Conservation (phyloP, 1,140 invertebrate genomes). For the Drosophila subobscura region DNA sequence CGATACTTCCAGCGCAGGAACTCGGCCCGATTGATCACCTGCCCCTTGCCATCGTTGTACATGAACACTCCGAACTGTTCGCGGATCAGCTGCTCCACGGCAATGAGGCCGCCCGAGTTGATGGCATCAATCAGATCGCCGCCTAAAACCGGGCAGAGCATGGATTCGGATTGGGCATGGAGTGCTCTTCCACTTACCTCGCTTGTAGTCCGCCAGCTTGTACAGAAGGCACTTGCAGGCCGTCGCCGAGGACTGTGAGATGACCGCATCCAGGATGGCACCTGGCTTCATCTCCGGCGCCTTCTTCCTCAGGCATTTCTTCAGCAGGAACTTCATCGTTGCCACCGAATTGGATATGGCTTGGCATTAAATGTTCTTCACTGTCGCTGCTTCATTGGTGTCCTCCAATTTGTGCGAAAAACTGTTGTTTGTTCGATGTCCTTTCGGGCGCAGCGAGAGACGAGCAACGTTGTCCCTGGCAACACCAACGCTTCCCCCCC, state of each 20-base stretch:
- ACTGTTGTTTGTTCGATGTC: slow-evolving; percentile 55
- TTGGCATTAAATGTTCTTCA: too few relatives aligned
- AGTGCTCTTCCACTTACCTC: slow-evolving; percentile 84
- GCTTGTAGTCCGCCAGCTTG: slow-evolving; percentile 94
- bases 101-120: slow-evolving; percentile 89
- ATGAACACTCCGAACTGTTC: slow-evolving; percentile 95
- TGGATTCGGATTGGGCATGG: too few relatives aligned
- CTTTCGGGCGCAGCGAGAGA: background rate
- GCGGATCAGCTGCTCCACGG: slow-evolving; percentile 93
- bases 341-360: background rate
- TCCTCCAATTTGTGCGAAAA: background rate
- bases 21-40: slow-evolving; percentile 94
- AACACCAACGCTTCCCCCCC: background rate
- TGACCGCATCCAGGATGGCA: slow-evolving; percentile 92
- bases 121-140: slow-evolving; percentile 94
- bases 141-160: slow-evolving; percentile 83
- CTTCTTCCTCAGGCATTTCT: slow-evolving; percentile 81
- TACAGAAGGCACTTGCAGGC: slow-evolving; percentile 94
- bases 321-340: slow-evolving; percentile 76
- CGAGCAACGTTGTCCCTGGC: slow-evolving; percentile 34
- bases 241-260: slow-evolving; percentile 91
- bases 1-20: slow-evolving; percentile 96
- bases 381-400: too few relatives aligned
- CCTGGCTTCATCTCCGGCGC: slow-evolving; percentile 82
- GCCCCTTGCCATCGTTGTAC: slow-evolving; percentile 94